phyloP scores from a whole-genome alignment of 2,888 invertebrate species.

The Stenchaetothrips biformis region DNA sequence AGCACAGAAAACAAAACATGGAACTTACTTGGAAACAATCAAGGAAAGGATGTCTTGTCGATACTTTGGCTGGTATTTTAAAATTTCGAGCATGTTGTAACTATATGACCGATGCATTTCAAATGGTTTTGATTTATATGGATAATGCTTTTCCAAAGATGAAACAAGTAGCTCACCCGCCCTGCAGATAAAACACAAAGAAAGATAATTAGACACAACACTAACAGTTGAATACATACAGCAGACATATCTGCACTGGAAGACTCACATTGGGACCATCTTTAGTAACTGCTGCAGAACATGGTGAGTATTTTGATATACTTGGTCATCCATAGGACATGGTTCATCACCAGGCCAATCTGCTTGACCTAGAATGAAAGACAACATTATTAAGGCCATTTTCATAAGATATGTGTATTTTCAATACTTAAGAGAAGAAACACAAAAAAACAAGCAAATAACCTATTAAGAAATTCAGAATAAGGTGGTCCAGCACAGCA shows the following conservation, averaged over 20 bases:
- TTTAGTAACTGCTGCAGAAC: conserved; percentile 49
- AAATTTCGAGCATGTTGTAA: conserved; percentile 70
- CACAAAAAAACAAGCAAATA: conserved; percentile 37
- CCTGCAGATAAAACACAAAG: conserved; percentile 50
- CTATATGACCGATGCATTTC: conserved; percentile 69
- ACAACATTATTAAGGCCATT: conserved; percentile 29
- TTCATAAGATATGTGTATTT: not conserved
- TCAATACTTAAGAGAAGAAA: conserved; percentile 30
- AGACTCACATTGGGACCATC: conserved; percentile 56
- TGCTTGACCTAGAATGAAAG: conserved; percentile 46
- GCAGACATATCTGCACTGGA: not conserved
- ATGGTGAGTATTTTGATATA: conserved; percentile 61
- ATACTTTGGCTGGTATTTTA: conserved; percentile 67
- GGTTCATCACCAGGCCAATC: conserved; percentile 55
- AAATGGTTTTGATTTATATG: conserved; percentile 66
- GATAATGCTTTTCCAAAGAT: conserved; percentile 61
- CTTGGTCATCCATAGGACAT: conserved; percentile 50
- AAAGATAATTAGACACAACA: conserved; percentile 34
- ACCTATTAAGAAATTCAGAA: conserved; percentile 58
- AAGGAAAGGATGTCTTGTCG: conserved; percentile 65
- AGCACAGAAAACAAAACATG: conserved; percentile 37
- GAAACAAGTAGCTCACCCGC: conserved; percentile 64
- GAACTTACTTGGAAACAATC: conserved; percentile 67
- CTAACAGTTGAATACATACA: conserved; percentile 28
- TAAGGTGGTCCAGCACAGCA: conserved; percentile 56